Evolutionary conservation across 1,140 invertebrate genomes (phyloP).

Genomic region (Caerostris darwini): DNA sequence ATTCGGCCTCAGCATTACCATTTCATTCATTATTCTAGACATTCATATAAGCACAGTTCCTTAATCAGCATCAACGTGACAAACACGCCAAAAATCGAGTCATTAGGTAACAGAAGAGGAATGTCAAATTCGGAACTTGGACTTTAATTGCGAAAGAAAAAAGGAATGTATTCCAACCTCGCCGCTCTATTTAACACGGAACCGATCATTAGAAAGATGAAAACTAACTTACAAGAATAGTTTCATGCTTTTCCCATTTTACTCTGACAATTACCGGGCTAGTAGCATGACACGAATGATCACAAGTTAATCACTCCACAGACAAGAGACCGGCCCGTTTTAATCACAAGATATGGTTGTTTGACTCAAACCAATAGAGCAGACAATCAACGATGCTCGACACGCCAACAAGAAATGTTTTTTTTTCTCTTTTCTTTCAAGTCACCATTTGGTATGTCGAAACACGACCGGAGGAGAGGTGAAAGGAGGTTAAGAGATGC

Average conservation of each 20-base stretch:
- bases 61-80: too few relatives aligned
- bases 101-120: not conserved
- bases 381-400: conserved; percentile 14
- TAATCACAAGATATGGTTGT: not conserved
- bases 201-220: not conserved
- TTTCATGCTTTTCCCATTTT: not conserved
- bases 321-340: not conserved
- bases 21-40: too few relatives aligned
- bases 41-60: too few relatives aligned
- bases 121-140: not conserved
- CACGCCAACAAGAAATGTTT: not conserved
- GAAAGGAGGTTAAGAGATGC: conserved; percentile 66
- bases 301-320: not conserved
- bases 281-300: not conserved
- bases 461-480: conserved; percentile 2
- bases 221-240: not conserved
- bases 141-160: not conserved
- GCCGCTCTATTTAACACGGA: not conserved
- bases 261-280: not conserved
- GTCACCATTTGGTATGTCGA: not conserved
- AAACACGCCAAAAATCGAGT: not conserved
- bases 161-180: not conserved
- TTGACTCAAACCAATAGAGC: not conserved
- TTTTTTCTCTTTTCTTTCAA: not conserved
- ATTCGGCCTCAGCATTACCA: too few relatives aligned